phyloP scores from a whole-genome alignment of 2,797 vertebrate genomes.

The Aldrovandia affinis region DNA sequence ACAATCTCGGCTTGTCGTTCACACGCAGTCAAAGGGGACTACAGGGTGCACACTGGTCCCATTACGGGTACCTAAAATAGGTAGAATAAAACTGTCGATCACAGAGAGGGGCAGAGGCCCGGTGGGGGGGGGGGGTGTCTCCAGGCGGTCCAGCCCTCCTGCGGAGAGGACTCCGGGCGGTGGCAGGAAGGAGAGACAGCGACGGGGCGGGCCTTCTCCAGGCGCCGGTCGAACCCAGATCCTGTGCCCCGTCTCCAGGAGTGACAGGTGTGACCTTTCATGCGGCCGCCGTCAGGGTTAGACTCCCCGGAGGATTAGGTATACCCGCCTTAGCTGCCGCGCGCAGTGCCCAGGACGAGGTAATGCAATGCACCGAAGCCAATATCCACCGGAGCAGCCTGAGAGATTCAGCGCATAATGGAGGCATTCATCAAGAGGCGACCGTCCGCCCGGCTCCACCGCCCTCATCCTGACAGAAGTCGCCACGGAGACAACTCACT shows the following conservation, averaged over 20 bases:
- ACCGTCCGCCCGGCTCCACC: slow-evolving; percentile 51
- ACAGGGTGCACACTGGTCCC: background rate
- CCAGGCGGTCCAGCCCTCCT: too few relatives aligned
- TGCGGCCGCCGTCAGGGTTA: slow-evolving; percentile 57
- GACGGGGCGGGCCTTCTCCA: slow-evolving; percentile 45
- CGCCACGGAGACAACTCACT: slow-evolving; percentile 68
- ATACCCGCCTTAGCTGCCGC: slow-evolving; percentile 63
- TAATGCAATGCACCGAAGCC: slow-evolving; percentile 52
- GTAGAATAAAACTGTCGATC: background rate
- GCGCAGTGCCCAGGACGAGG: slow-evolving; percentile 51
- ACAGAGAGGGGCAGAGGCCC: background rate
- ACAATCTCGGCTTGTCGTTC: background rate
- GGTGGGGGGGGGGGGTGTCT: background rate
- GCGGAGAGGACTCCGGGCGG: background rate
- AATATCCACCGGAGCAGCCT: slow-evolving; percentile 66
- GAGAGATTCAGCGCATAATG: slow-evolving; percentile 81
- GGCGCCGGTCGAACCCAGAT: slow-evolving; percentile 47
- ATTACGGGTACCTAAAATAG: background rate
- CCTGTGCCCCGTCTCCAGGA: slow-evolving; percentile 49
- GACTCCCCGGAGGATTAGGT: slow-evolving; percentile 68
- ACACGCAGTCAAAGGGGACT: background rate
- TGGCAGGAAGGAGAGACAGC: slow-evolving; percentile 34
- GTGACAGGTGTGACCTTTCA: slow-evolving; percentile 77
- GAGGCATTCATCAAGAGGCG: slow-evolving; percentile 77
- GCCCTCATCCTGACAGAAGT: slow-evolving; percentile 48